A percentile compares a stretch with the other conserved stretches of the same genome.
phyloP scores from a whole-genome alignment of 2,888 invertebrate species.

The Hartigia nigra region DNA sequence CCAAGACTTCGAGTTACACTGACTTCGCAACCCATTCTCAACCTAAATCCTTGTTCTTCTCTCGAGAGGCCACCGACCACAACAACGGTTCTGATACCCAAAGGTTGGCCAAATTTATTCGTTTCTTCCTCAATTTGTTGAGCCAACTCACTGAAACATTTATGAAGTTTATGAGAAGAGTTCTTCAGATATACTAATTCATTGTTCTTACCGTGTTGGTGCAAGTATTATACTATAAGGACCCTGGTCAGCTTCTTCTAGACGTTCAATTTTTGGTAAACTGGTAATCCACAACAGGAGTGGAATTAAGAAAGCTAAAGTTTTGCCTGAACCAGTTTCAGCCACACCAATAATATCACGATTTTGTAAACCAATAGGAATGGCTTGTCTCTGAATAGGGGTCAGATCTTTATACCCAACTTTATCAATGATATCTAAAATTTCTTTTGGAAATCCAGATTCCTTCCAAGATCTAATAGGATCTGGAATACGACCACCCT shows the following conservation, averaged over 20 bases:
- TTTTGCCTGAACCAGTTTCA: conserved; percentile 99
- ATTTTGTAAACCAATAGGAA: conserved; percentile 96
- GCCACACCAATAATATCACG: conserved; percentile 99
- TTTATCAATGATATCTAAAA: conserved; percentile 92
- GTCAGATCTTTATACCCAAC: conserved; percentile 98
- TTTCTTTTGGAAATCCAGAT: conserved; percentile 87
- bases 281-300: conserved; percentile 98
- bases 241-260: conserved; percentile 92
- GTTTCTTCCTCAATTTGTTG: conserved; percentile 99
- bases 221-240: conserved; percentile 99
- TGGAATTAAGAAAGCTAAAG: conserved; percentile 97
- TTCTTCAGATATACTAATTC: background rate
- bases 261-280: conserved; percentile 93
- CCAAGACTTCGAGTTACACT: background rate
- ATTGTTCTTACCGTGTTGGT: conserved; percentile 79
- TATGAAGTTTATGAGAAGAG: conserved; percentile 10
- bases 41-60: conserved; percentile 97
- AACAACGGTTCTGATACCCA: conserved; percentile 94
- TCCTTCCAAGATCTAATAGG: conserved; percentile 97
- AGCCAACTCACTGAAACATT: conserved; percentile 84
- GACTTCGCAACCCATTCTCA: conserved; percentile 95
- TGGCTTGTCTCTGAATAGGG: conserved; percentile 99
- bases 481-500: conserved; percentile 96
- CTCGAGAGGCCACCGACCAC: conserved; percentile 98
- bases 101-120: conserved; percentile 93